Evolutionary conservation across 2,888 invertebrate genomes (phyloP), one percentile per base, ranked within the genome.

Genomic region (Reticulitermes lucifugus): DNA sequence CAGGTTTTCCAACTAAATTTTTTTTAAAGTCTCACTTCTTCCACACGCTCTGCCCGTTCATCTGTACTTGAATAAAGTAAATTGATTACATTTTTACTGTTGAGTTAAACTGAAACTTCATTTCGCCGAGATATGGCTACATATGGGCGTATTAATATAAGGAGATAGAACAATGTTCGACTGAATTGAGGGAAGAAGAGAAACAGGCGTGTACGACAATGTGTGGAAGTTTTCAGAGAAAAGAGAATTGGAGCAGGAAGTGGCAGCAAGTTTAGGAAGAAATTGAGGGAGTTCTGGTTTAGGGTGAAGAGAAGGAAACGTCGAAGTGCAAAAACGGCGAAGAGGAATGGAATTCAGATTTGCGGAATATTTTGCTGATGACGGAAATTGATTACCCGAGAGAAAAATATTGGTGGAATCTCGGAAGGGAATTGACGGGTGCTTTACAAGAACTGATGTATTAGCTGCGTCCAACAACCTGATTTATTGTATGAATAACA

Each of bases 311-410:
- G 9, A 25, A 65, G n/a, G 35, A 65, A 25, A 55, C 5, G 55
- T 55, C 18, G 55, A 18, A 55, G 55, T 18, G 18, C 14, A 55
- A 55, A 4, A 55, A 55, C 18, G 65, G n/a, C 65, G 65, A 65
- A 73, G 41, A 14, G 21, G 73, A 73, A 9, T 73, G 73, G 73
- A 73, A 73, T 73, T 73, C 41, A 2, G 73, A 73, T 73, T 73
- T 73, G 73, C 35, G 41, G 41, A 73, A 73, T 73, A 73, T 73
- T 73, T 73, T 73, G 18, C 41, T 41, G 73, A 73, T 73, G 41
- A 73, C 73, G 73, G 41, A 10, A 73, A 73, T 73, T 73, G 41
- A 41, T 35, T 73, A 73, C 6, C 73, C 21, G 29, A 18, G 35
- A 73, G 35, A 41, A 73, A 65, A 65, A 65, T n/a, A 65, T 60